Evolutionary conservation across 2,888 invertebrate species (phyloP).

Genomic region (Acronicta aceris): DNA sequence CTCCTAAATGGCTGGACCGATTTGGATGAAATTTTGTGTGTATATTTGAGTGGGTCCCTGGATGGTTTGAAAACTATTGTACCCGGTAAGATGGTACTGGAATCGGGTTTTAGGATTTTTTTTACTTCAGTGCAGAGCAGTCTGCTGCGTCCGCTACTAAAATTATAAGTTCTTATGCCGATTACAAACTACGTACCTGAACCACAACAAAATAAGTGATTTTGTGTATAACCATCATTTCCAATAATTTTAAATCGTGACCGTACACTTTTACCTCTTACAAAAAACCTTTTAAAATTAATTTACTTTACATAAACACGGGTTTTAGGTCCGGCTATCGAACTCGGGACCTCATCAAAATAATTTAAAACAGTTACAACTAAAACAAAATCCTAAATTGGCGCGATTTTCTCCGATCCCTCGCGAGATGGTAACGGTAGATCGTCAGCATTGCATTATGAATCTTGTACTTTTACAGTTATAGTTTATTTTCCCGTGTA

Average conservation of each 20-base stretch:
- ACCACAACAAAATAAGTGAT: too few relatives aligned
- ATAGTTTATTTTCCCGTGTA: slow-evolving; percentile 63
- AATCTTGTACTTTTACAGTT: slow-evolving; percentile 60
- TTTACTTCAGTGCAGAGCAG: too few relatives aligned
- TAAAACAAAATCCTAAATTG: slow-evolving; percentile 82
- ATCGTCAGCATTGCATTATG: slow-evolving; percentile 48
- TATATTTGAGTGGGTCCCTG: too few relatives aligned
- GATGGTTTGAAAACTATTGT: too few relatives aligned
- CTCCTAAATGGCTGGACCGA: too few relatives aligned
- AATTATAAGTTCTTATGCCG: too few relatives aligned
- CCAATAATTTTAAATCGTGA: slow-evolving; percentile 18
- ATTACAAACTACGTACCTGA: too few relatives aligned
- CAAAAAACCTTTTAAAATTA: slow-evolving; percentile 40
- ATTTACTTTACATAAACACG: slow-evolving; percentile 30
- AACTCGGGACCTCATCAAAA: slow-evolving; percentile 56
- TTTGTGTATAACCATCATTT: too few relatives aligned
- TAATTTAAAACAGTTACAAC: slow-evolving; percentile 65
- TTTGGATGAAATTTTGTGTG: too few relatives aligned
- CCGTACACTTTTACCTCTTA: slow-evolving; percentile 9
- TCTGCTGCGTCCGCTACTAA: too few relatives aligned
- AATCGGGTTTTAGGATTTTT: too few relatives aligned
- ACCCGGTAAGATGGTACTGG: too few relatives aligned
- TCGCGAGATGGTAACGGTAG: slow-evolving; percentile 75
- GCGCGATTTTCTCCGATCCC: slow-evolving; percentile 74
- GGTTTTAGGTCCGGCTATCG: slow-evolving; percentile 39